These are phyloP conservation scores for Tetheella fluctuosa DNA, from an alignment of 2,888 invertebrate species.

Conservation along the genomic window DNA sequence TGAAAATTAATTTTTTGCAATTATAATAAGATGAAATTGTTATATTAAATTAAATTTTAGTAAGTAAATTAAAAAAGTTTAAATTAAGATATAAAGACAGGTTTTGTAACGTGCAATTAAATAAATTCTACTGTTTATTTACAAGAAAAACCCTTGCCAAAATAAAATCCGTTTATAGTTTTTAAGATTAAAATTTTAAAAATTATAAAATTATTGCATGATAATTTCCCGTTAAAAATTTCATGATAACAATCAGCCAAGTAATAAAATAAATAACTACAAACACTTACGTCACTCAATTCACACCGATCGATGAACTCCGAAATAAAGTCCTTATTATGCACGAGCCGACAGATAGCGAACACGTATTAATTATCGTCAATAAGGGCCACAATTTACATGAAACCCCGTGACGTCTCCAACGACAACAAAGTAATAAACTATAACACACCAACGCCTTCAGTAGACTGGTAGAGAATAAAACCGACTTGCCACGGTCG, in stretches of 20 bases:
- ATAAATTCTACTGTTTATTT: no score
- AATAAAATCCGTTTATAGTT: background rate
- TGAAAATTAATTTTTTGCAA: no score
- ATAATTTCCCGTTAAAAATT: background rate
- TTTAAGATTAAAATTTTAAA: no score
- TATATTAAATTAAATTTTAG: no score
- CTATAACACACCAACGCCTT: slow-evolving; percentile 81
- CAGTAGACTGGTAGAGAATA: slow-evolving; percentile 81
- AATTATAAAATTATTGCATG: no score
- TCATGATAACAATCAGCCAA: background rate
- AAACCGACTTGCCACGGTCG: slow-evolving; percentile 66
- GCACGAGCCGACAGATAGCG: slow-evolving; percentile 59
- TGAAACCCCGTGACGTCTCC: slow-evolving; percentile 64
- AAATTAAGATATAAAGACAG: no score
- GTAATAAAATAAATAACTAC: slow-evolving; percentile 27
- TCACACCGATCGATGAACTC: slow-evolving; percentile 52
- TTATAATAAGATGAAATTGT: no score
- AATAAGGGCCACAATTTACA: slow-evolving; percentile 73
- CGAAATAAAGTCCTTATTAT: slow-evolving; percentile 64
- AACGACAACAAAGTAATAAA: slow-evolving; percentile 75
- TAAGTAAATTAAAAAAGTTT: no score
- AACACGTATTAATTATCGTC: slow-evolving; percentile 63
- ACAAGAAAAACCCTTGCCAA: no score
- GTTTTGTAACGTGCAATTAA: no score
- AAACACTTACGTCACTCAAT: slow-evolving; percentile 54